Percentiles rank a stretch among this genome's conserved stretches.
Evolutionary conservation across 1,140 invertebrate genomes (phyloP).

Genomic region (Anagrus nilaparvatae): DNA sequence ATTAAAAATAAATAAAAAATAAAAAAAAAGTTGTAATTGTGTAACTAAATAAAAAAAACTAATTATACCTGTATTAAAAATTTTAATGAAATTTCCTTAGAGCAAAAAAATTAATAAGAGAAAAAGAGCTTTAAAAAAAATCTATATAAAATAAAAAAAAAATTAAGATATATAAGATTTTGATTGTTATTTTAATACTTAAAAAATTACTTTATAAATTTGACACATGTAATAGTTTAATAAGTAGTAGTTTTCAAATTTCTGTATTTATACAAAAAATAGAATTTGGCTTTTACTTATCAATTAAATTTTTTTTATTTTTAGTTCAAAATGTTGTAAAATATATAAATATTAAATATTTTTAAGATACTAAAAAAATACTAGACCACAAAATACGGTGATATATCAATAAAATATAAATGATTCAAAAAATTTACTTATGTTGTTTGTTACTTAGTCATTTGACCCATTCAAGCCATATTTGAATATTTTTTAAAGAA

Average conservation of each 20-base stretch:
- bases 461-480: too few relatives aligned
- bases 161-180: conserved; percentile 28
- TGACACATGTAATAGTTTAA: too few relatives aligned
- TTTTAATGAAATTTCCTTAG: conserved; percentile 30
- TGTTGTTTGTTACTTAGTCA: too few relatives aligned
- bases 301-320: conserved; percentile 7
- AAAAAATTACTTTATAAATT: too few relatives aligned
- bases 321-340: conserved; percentile 12
- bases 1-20: conserved; percentile 12
- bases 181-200: conserved; percentile 18
- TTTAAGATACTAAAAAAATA: conserved; percentile 11
- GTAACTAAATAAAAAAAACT: conserved; percentile 7
- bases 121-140: too few relatives aligned
- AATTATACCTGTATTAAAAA: conserved; percentile 19
- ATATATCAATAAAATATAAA: conserved; percentile 16
- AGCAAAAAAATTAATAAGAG: conserved; percentile 29
- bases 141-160: too few relatives aligned
- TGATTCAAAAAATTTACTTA: conserved; percentile 5
- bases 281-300: conserved; percentile 11
- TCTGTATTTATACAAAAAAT: conserved; percentile 9
- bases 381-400: conserved; percentile 10
- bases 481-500: too few relatives aligned
- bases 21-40: conserved; percentile 10
- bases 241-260: conserved; percentile 9
- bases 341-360: too few relatives aligned